Evolutionary conservation across 1,140 invertebrate species (phyloP).

Genomic region (Venustaconcha ellipsiformis): DNA sequence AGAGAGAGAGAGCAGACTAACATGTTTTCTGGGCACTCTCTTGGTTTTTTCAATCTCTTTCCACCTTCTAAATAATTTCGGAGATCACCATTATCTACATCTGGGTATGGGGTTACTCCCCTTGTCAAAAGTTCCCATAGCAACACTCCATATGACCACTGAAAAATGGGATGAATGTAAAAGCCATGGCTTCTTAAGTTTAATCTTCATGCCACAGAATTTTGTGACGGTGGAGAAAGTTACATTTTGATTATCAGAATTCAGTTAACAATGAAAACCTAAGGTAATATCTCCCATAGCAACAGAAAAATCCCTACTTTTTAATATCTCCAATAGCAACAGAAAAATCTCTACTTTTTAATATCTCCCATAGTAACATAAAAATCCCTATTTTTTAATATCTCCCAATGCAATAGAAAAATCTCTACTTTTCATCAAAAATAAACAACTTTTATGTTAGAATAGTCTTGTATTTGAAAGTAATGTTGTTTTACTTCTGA

Average conservation of each 20-base stretch:
- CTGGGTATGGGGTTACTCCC: constrained; percentile 66
- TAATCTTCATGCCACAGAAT: neutral
- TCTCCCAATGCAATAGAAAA: too few species aligned
- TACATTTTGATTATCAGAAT: neutral
- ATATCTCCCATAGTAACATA: too few species aligned
- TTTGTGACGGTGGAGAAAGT: neutral
- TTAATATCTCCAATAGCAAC: too few species aligned
- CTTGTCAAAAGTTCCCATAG: constrained; percentile 68
- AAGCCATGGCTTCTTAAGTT: neutral
- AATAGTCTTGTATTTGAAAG: too few species aligned
- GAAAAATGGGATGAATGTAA: constrained; percentile 17
- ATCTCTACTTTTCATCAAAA: too few species aligned
- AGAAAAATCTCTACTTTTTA: too few species aligned
- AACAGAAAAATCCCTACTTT: too few species aligned
- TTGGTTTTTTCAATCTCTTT: constrained; percentile 57
- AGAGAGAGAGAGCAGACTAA: constrained; percentile 38
- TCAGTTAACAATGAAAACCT: neutral
- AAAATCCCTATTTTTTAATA: too few species aligned
- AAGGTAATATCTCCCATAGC: neutral
- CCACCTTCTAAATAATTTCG: constrained; percentile 47
- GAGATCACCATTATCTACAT: constrained; percentile 51
- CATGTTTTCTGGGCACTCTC: constrained; percentile 60
- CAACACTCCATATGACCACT: constrained; percentile 68
- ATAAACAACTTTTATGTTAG: too few species aligned
- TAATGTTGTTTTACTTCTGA: too few species aligned